Base-by-base conservation (phyloP, 2,113 vertebrate species). In the Paradisaea rubra region DNA sequence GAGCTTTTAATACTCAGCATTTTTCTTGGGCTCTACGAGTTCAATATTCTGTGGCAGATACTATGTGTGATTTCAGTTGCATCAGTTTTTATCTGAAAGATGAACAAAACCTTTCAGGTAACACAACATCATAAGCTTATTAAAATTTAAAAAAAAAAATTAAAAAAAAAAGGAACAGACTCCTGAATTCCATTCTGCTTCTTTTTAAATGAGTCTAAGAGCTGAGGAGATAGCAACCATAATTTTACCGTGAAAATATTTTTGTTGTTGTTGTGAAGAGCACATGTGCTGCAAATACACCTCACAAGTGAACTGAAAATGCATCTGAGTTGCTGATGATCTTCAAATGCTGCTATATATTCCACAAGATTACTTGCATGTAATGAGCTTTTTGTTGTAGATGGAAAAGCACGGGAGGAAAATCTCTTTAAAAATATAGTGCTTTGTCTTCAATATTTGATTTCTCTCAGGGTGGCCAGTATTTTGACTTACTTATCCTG, bases 381-480 rank as follows among this genome's bases (percentile, higher is more conserved):
- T 95, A 78, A 73, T 88, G 91, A 94, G 95, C 96, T 97, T 95
- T 96, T 92, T 93, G 97, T 97, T 96, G 94, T 97, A 95, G 91
- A 82, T 97, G 96, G 97, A 94, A 89, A 86, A 93, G 97, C 98
- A 97, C 94, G 88, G 95, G 94, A 97, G 92, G 90, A 96, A 96
- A 94, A 94, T 80, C 54, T 84, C 91, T 94, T 92, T 69, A 54
- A 81, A 86, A 93, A 72, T 95, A 95, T 95, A 95, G 96, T 95
- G 95, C 97, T 97, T 92, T 93, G 95, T 97, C 88, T 97, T 96
- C 93, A 93, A 76, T 94, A 95, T 96, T 96, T 97, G 89, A 81
- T 96, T 95, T 97, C 94, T 98, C 98, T 98, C 98, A 97, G 97
- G 98, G 97, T 97, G 97, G 97, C 98, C 97, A 97, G 97, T 97